A percentile compares a stretch with the other conserved stretches of the same genome.
These are phyloP conservation scores for Notolepis coatsorum DNA, from an alignment of 2,797 vertebrate genomes.

Conservation along the genomic window DNA sequence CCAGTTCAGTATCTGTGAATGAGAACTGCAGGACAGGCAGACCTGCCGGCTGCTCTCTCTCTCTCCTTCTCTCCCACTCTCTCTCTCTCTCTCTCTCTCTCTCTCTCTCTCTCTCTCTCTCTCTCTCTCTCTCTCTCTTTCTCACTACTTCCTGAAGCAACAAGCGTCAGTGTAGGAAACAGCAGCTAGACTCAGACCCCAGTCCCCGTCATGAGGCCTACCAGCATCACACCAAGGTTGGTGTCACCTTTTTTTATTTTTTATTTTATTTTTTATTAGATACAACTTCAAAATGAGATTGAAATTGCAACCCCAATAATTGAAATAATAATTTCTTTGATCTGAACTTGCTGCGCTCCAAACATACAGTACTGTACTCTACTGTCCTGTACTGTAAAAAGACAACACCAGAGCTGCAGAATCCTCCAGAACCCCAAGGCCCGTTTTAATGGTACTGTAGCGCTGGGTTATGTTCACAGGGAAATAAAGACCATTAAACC, in stretches of 20 bases:
- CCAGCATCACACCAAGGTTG: constrained; percentile 34
- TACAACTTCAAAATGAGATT: constrained; percentile 39
- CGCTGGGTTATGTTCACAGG: constrained; percentile 31
- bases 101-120: constrained; percentile 2
- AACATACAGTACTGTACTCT: constrained; percentile 31
- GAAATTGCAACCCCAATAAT: constrained; percentile 49
- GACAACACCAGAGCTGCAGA: constrained; percentile 17
- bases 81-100: not conserved
- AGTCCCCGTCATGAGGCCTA: constrained; percentile 47
- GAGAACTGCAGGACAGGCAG: too few relatives aligned
- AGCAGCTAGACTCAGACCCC: constrained; percentile 40
- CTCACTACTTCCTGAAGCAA: constrained; percentile 31
- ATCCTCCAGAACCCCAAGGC: constrained; percentile 27
- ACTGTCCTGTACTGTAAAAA: constrained; percentile 32
- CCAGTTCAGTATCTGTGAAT: constrained; percentile 48
- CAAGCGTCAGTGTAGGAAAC: constrained; percentile 29
- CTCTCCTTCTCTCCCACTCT: not conserved
- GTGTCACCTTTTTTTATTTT: too few relatives aligned
- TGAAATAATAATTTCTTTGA: constrained; percentile 40
- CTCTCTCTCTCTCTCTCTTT: constrained; percentile 1
- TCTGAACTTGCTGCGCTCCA: constrained; percentile 31
- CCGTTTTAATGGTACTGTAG: constrained; percentile 30
- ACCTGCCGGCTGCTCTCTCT: not conserved
- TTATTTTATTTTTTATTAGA: too few relatives aligned
- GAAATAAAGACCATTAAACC: constrained; percentile 51